These are phyloP conservation scores for Rotaria magnacalcarata DNA, from an alignment of 2,888 invertebrate species.

Conservation along the genomic window DNA sequence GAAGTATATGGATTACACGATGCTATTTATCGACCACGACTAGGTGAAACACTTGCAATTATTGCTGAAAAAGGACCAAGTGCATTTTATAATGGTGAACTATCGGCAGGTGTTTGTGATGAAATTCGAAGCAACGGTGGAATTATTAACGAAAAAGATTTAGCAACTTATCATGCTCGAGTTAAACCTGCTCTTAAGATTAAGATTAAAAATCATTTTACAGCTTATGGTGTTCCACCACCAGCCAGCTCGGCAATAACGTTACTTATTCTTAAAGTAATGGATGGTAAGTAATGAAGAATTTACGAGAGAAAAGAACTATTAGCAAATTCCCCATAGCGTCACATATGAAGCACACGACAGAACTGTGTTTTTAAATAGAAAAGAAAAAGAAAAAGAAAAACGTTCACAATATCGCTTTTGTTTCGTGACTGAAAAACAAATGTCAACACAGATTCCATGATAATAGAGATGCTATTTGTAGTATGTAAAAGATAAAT, in stretches of 20 bases:
- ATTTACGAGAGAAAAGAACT: neutral
- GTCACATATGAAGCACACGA: too few relatives aligned
- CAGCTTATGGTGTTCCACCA: slow-evolving; percentile 26
- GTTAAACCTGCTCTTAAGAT: slow-evolving; percentile 36
- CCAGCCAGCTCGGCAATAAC: slow-evolving; percentile 41
- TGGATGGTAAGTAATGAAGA: slow-evolving; percentile 31
- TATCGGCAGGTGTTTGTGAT: slow-evolving; percentile 38
- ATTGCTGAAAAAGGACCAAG: slow-evolving; percentile 28
- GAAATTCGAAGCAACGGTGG: slow-evolving; percentile 45
- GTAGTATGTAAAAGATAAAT: too few relatives aligned
- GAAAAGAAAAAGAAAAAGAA: neutral
- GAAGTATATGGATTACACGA: slow-evolving; percentile 34
- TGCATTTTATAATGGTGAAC: slow-evolving; percentile 38
- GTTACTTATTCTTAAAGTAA: slow-evolving; percentile 39
- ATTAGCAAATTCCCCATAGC: too few relatives aligned
- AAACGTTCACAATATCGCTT: neutral
- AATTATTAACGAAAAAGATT: slow-evolving; percentile 36
- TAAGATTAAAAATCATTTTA: slow-evolving; percentile 33
- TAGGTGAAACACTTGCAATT: slow-evolving; percentile 40
- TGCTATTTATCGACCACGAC: slow-evolving; percentile 33
- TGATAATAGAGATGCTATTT: too few relatives aligned
- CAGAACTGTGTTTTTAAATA: too few relatives aligned
- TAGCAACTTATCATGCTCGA: slow-evolving; percentile 37
- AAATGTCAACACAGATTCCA: too few relatives aligned
- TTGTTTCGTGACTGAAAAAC: too few relatives aligned